A percentile compares a stretch with the other conserved stretches of the same genome.
These are phyloP conservation scores for Drosophila demipolita DNA, from an alignment of 2,888 invertebrate species.

Conservation along the genomic window DNA sequence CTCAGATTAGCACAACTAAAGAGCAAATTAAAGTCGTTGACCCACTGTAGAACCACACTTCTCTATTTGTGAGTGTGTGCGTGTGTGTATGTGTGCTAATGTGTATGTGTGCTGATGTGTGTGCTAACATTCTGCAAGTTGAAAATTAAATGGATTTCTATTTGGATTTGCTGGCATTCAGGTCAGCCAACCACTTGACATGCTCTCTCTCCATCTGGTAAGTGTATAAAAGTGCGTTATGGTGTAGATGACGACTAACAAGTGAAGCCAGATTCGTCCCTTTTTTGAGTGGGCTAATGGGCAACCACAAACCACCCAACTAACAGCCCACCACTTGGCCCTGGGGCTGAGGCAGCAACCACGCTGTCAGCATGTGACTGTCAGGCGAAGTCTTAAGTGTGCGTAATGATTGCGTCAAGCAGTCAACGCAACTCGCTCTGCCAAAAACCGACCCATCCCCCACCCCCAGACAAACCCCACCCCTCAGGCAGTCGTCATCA, in stretches of 20 bases:
- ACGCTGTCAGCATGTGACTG: constrained; percentile 56
- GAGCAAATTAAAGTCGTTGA: constrained; percentile 1
- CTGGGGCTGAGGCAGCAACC: constrained; percentile 37
- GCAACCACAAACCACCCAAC: not conserved
- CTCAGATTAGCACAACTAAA: constrained; percentile 1
- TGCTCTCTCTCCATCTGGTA: constrained; percentile 47
- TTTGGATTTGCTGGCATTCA: constrained; percentile 61
- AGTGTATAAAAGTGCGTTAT: constrained; percentile 64
- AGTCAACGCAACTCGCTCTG: constrained; percentile 33
- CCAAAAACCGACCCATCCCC: constrained; percentile 3
- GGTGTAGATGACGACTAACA: constrained; percentile 55
- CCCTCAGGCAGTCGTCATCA: constrained; percentile 42
- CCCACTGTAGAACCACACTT: constrained; percentile 3
- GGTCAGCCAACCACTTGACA: constrained; percentile 53
- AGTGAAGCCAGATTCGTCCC: constrained; percentile 42
- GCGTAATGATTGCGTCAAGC: constrained; percentile 75
- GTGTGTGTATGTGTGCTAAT: not conserved
- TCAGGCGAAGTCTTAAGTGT: constrained; percentile 66
- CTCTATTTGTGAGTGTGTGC: not conserved
- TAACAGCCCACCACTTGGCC: constrained; percentile 15
- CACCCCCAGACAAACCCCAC: not conserved
- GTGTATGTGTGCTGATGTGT: constrained; percentile 28
- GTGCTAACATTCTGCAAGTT: constrained; percentile 68
- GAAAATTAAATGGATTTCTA: constrained; percentile 80
- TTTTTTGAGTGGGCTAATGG: constrained; percentile 40